phyloP scores from a whole-genome alignment of 2,888 invertebrate genomes.

The Ctena decussata region DNA sequence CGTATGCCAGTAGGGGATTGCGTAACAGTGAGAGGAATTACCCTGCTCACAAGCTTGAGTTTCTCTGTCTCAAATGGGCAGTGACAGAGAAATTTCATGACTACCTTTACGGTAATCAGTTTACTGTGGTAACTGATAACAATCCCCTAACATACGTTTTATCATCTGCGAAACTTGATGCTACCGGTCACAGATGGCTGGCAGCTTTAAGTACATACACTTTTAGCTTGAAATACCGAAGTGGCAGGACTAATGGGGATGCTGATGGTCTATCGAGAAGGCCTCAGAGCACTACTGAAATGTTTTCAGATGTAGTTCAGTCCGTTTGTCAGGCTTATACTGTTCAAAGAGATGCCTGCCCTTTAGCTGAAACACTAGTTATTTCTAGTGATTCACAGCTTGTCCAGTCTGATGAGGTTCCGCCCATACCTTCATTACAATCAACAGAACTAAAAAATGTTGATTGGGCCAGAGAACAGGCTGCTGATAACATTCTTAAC shows the following conservation, averaged over 20 bases:
- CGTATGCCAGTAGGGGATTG: not conserved
- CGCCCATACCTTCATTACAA: not conserved
- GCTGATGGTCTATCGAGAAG: constrained; percentile 1
- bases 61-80: constrained; percentile 33
- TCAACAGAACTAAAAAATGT: not conserved
- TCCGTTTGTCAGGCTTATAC: not conserved
- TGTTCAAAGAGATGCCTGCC: not conserved
- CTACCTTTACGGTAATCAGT: constrained; percentile 40
- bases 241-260: not conserved
- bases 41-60: constrained; percentile 47
- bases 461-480: not conserved
- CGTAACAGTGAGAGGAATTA: not conserved
- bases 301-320: not conserved
- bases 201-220: constrained; percentile 42
- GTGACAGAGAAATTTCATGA: constrained; percentile 55
- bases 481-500: not conserved
- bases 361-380: not conserved
- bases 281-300: not conserved
- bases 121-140: constrained; percentile 37
- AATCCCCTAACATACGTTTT: constrained; percentile 53
- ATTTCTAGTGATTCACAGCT: not conserved
- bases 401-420: not conserved
- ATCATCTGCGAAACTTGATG: constrained; percentile 43
- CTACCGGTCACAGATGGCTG: constrained; percentile 31
- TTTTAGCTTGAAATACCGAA: constrained; percentile 19